phyloP scores from a whole-genome alignment of 2,113 vertebrate genomes.

The Ranitomeya variabilis region DNA sequence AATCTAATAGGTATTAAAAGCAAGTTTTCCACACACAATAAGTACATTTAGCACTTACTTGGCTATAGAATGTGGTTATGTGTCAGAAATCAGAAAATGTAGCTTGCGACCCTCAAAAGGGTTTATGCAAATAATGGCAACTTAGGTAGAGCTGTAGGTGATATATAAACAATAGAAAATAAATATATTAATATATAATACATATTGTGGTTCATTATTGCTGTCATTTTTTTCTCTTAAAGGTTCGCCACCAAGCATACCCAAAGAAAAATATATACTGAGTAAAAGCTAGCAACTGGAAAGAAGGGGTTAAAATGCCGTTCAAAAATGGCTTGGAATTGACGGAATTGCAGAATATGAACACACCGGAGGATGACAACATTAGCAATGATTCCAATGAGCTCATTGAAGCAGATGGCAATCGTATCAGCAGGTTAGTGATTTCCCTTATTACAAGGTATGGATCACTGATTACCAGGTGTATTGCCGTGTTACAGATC shows the following conservation, averaged over 20 bases:
- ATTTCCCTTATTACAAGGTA: constrained; percentile 60
- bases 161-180: no score
- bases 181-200: no score
- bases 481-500: neutral
- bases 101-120: no score
- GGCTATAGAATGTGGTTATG: no score
- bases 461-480: neutral
- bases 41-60: no score
- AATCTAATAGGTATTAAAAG: no score
- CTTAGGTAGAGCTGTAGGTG: no score
- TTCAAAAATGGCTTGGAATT: constrained; percentile 78
- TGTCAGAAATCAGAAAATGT: no score
- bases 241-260: constrained; percentile 4
- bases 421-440: constrained; percentile 80
- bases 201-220: neutral
- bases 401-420: constrained; percentile 78
- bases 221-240: neutral
- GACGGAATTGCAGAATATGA: constrained; percentile 80
- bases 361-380: constrained; percentile 77
- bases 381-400: constrained; percentile 81
- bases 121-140: no score
- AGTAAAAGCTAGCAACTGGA: constrained; percentile 29
- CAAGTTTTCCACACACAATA: no score
- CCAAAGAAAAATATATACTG: constrained; percentile 14
- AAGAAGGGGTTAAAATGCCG: constrained; percentile 67